Evolutionary conservation across 2,113 vertebrate species (phyloP).

Genomic region (Monarcha castaneiventris): DNA sequence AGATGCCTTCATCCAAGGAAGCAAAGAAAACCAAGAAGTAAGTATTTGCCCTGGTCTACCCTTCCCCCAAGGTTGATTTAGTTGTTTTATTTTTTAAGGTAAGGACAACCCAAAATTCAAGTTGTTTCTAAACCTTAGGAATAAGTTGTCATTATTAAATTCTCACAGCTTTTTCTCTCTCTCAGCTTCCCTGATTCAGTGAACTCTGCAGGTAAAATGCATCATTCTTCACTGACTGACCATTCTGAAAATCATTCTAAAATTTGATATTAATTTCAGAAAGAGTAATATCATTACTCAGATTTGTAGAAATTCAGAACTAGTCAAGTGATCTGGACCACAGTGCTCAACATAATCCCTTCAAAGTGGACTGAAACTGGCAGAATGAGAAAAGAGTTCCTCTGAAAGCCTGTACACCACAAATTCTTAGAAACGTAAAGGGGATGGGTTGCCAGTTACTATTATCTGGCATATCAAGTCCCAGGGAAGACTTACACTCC

Average conservation of each 20-base stretch:
- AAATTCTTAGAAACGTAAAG: neutral
- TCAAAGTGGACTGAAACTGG: neutral
- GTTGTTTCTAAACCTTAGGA: neutral
- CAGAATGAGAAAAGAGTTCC: neutral
- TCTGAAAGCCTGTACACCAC: neutral
- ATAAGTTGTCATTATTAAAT: neutral
- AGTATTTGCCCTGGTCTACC: neutral
- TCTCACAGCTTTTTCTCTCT: neutral
- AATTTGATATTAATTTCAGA: neutral
- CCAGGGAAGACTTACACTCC: constrained; percentile 1
- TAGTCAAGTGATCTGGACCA: neutral
- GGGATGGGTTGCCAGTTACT: neutral
- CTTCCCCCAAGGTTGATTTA: neutral
- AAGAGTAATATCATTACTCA: neutral
- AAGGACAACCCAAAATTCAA: neutral
- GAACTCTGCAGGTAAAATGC: neutral
- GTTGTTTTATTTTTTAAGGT: neutral
- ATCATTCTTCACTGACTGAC: neutral
- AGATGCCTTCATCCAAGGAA: neutral
- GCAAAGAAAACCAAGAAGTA: neutral
- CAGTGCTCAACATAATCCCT: neutral
- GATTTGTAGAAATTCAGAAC: neutral
- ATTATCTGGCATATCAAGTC: neutral
- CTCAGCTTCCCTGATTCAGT: neutral
- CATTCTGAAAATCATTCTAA: neutral